Evolutionary conservation across 2,113 vertebrate species (phyloP).

Genomic region (Phaethon lepturus): DNA sequence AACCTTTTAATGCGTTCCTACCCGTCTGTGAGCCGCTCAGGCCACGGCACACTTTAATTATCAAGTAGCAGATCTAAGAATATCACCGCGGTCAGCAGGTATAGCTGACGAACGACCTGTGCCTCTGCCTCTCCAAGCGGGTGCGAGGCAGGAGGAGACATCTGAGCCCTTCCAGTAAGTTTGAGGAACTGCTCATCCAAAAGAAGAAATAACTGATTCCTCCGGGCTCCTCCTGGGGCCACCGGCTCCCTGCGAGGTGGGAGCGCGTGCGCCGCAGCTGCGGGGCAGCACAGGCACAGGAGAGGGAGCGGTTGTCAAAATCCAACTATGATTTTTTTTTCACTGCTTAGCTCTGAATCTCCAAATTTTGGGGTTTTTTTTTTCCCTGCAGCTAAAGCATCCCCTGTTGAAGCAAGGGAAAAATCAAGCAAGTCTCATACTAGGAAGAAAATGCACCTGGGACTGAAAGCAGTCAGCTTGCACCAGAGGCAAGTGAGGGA

Average conservation of each 20-base stretch:
- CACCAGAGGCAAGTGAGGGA: neutral
- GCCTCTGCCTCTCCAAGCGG: fast-evolving
- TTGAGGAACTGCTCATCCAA: neutral
- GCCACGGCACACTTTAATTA: neutral
- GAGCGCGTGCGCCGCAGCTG: neutral
- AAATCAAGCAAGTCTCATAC: fast-evolving
- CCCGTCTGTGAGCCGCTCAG: fast-evolving
- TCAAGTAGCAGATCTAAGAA: fast-evolving
- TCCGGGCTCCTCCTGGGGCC: neutral
- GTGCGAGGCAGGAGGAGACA: neutral
- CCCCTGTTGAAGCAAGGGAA: neutral
- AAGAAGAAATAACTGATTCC: slow-evolving; percentile 22
- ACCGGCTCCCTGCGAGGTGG: neutral
- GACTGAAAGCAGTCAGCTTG: neutral
- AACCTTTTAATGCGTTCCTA: neutral
- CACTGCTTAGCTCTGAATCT: neutral
- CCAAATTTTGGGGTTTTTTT: neutral
- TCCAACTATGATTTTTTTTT: neutral
- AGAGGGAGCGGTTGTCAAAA: neutral
- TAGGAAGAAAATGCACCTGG: neutral
- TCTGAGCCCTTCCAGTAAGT: neutral
- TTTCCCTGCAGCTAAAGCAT: neutral
- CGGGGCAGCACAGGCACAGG: slow-evolving; percentile 19
- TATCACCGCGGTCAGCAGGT: fast-evolving
- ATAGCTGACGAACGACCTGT: neutral